phyloP scores from a whole-genome alignment of 2,888 invertebrate genomes.

The Eupsilia transversa region DNA sequence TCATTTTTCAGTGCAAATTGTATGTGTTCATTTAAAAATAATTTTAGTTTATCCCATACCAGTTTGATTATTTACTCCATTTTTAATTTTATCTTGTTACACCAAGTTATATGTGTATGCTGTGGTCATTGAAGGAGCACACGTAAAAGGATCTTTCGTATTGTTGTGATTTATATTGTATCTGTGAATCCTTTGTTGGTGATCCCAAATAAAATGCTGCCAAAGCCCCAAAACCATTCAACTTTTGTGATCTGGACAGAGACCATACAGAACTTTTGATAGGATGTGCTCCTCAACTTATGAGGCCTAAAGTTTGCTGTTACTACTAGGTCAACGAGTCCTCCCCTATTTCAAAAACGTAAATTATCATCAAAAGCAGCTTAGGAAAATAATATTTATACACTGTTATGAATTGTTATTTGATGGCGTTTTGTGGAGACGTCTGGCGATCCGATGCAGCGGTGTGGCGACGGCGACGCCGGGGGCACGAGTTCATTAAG shows the following conservation, averaged over 20 bases:
- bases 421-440: constrained; percentile 64
- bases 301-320: background rate
- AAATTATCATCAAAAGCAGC: background rate
- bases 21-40: constrained; percentile 30
- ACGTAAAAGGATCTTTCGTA: background rate
- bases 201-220: background rate
- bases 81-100: too few relatives aligned
- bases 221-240: background rate
- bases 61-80: background rate
- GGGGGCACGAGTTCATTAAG: constrained; percentile 85
- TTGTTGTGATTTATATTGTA: background rate
- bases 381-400: background rate
- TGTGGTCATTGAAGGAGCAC: background rate
- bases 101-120: too few relatives aligned
- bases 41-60: background rate
- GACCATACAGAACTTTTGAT: constrained; percentile 4
- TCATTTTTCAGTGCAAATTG: constrained; percentile 30
- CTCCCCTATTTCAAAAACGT: background rate
- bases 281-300: background rate
- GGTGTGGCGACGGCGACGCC: constrained; percentile 60
- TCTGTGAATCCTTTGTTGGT: background rate
- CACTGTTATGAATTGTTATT: constrained; percentile 60
- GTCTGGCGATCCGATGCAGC: constrained; percentile 50
- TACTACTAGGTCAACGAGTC: background rate
- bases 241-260: background rate